Base-by-base conservation (phyloP, 1,140 invertebrate genomes). In the Anastrepha ludens region DNA sequence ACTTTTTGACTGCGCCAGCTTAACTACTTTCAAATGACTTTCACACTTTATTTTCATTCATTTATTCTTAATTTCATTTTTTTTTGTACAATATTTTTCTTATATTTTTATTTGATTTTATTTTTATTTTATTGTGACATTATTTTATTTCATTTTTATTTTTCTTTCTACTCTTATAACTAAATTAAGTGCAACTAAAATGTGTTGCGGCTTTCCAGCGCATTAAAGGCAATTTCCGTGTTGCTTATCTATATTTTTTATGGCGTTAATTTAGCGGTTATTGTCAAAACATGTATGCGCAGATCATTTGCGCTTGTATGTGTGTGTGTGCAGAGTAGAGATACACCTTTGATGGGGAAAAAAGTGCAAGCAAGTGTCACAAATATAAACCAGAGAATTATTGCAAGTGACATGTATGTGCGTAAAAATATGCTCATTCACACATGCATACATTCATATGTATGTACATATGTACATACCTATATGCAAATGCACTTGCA, bases 391-490 rank as follows among this genome's bases (percentile, higher is more conserved):
- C 74, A 58, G n/a, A 7, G 47, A 50, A 29, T 17, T 55, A 47
- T 58, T 50, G 74, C 47, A 81, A 81, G 20, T 81, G 74, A 81
- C 74, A 81, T 50, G 29, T 81, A 81, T 67, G 15, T 62, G 60
- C 60, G 5, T 62, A 7, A 62, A 62, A n/a, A 62, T 62, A 4
- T 62, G 13, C 4, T 4, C 60, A 62, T n/a, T 13, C 60, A 62
- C 11, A 62, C 17, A 62, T 2, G 6, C 29, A 64, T 17, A 64
- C 17, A 0, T 74, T 15, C 17, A 74, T 74, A 74, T 47, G 44
- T 74, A 29, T 5, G 17, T 55, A 55, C 74, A 55, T 55, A 29
- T 7, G 6, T 67, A 67, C 29, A 29, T 39, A 81, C 44, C 15
- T 15, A 74, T 39, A 41, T 44, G 17, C 41, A 6, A 13, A 44